phyloP scores from a whole-genome alignment of 92 coral and sea anemone genomes.

The Siderastrea radians region DNA sequence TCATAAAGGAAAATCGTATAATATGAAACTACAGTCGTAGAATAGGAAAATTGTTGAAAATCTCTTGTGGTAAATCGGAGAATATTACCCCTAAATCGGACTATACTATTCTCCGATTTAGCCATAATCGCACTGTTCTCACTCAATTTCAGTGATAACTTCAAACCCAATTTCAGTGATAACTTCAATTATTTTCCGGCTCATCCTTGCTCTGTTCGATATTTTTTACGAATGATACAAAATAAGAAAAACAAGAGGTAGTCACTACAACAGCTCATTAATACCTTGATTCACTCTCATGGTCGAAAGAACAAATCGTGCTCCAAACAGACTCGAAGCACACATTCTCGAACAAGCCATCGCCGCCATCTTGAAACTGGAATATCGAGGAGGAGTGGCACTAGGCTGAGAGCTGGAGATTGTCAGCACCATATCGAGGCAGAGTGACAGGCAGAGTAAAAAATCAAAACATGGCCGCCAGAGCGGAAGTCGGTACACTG shows the following conservation, averaged over 20 bases:
- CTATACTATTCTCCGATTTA: no score
- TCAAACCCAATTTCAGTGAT: no score
- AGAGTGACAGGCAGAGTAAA: no score
- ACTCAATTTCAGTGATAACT: no score
- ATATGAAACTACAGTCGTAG: no score
- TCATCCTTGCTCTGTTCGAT: no score
- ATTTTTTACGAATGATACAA: not conserved
- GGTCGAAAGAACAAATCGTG: conserved; percentile 5
- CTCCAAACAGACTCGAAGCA: conserved; percentile 14
- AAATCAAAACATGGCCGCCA: conserved; percentile 24
- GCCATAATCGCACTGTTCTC: no score
- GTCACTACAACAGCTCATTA: not conserved
- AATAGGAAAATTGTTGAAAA: no score
- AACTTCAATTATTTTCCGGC: no score
- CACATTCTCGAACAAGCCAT: conserved; percentile 33
- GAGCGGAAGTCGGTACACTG: not conserved
- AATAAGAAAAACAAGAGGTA: not conserved
- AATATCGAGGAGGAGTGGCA: not conserved
- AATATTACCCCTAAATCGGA: no score
- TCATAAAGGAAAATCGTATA: no score
- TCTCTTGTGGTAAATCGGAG: no score
- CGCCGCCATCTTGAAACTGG: conserved; percentile 27
- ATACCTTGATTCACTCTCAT: conserved; percentile 29
- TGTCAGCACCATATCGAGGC: conserved; percentile 13
- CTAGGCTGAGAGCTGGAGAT: not conserved